Base-by-base conservation (phyloP, 2,888 invertebrate species). In the Falcaria lacertinaria region DNA sequence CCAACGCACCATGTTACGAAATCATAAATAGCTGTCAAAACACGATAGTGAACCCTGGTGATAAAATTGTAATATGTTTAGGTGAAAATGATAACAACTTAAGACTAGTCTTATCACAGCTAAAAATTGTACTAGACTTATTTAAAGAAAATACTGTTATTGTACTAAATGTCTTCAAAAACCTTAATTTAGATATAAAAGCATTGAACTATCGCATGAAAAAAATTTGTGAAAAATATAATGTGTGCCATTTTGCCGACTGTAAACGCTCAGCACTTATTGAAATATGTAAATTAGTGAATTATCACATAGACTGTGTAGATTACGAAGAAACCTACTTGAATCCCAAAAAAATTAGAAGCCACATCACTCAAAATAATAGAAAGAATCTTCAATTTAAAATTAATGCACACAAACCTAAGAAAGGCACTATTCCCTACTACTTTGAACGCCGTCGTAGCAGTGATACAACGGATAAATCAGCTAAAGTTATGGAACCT, bases 51-150 rank as follows among this genome's bases (percentile, higher is more conserved):
- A 34, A 19, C n/a, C 4, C 15, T n/a, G 36, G 33, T 15, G 41
- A 44, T 22, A 44, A 37, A 32, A 14, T 44, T 13, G 36, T 41
- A 14, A 35, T 41, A 25, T 35, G 41, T 14, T 2, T 41, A 11
- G 43, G 43, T 39, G 34, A 43, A 33, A 38, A 43, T 25, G 43
- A 43, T 34, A 33, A 15, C 15, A 25, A 36, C 16, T 14, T 33
- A 15, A 35, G 40, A 5, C 33, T 17, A n/a, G 16, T 44, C 5
- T 8, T 19, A n/a, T 41, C 22, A 16, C 34, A 41, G 19, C 22
- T 41, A 13, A 34, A 34, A n/a, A 25, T 15, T 11, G 25, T 41
- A 17, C 28, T 34, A n/a, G 19, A 17, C n/a, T 2, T 4, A 3
- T 35, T 41, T 16, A 34, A 6, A 19, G 25, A 35, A 11, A 34